Percentiles rank a stretch among this genome's conserved stretches.
Conservation (phyloP, 1,140 invertebrate species). For the Drosophila tropicalis region DNA sequence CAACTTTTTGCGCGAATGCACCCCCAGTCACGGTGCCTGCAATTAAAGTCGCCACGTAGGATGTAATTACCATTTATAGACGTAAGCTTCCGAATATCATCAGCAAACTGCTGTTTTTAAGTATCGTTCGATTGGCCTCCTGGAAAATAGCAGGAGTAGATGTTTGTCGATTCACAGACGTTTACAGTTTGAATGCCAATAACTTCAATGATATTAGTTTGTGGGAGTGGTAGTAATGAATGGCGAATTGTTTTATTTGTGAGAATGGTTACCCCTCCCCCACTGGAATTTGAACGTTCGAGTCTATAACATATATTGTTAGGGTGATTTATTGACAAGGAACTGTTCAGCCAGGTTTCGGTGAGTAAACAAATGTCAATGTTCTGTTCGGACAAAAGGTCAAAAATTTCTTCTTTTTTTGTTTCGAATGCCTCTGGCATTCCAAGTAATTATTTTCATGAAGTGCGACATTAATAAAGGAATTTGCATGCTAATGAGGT, state of each 20-base stretch:
- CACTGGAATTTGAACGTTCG: too few species aligned
- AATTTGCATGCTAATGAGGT: slow-evolving; percentile 17
- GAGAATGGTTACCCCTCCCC: background rate
- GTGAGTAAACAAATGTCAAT: too few species aligned
- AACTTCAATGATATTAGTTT: slow-evolving; percentile 15
- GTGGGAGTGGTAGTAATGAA: slow-evolving; percentile 15
- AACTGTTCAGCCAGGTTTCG: too few species aligned
- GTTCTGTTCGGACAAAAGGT: too few species aligned
- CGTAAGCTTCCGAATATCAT: slow-evolving; percentile 16
- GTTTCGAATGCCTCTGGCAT: background rate
- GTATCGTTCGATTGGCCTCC: slow-evolving; percentile 1
- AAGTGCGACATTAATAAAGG: slow-evolving; percentile 16
- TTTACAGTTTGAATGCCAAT: slow-evolving; percentile 11
- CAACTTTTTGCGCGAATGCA: background rate
- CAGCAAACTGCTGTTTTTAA: slow-evolving; percentile 16
- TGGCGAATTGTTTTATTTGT: slow-evolving; percentile 15
- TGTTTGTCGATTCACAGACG: slow-evolving; percentile 11
- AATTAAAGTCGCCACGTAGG: slow-evolving; percentile 1
- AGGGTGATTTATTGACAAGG: too few species aligned
- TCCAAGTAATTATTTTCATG: slow-evolving; percentile 27
- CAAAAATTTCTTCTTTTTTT: too few species aligned
- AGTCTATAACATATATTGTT: too few species aligned
- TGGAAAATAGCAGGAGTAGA: slow-evolving; percentile 5
- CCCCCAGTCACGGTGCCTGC: background rate
- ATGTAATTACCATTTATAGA: background rate